Percentiles rank a stretch among this genome's conserved stretches.
Conservation (phyloP, 2,888 invertebrate species). For the Trichopoda pennipes region DNA sequence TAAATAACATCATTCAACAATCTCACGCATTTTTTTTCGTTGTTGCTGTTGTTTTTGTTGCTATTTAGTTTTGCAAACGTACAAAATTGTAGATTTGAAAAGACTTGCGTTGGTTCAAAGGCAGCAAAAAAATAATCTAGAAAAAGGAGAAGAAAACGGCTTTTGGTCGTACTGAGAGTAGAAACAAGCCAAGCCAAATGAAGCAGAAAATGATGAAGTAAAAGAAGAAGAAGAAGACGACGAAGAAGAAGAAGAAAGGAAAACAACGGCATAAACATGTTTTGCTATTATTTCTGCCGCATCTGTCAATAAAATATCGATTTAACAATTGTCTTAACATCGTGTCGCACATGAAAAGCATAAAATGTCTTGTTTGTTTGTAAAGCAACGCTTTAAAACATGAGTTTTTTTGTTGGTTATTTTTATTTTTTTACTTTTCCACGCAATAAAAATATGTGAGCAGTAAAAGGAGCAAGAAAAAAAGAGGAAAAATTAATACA, state of each 20-base stretch:
- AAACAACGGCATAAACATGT: conserved; percentile 66
- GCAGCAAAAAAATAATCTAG: conserved; percentile 33
- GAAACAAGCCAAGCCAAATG: conserved; percentile 13
- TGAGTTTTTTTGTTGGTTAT: conserved; percentile 5
- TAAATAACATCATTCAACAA: conserved; percentile 38
- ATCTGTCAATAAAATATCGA: conserved; percentile 71
- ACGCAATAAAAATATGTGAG: conserved; percentile 55
- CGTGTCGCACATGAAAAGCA: conserved; percentile 68
- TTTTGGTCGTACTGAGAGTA: conserved; percentile 30
- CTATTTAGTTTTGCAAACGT: conserved; percentile 7
- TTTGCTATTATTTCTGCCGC: conserved; percentile 68
- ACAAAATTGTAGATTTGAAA: conserved; percentile 42
- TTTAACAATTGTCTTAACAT: conserved; percentile 68
- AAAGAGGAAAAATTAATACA: conserved; percentile 50
- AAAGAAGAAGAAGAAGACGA: too few relatives aligned
- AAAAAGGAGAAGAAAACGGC: conserved; percentile 17
- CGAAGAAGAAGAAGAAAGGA: conserved; percentile 20
- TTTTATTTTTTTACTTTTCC: conserved; percentile 46
- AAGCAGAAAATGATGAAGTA: neutral
- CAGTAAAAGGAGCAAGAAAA: neutral
- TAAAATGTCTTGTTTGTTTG: conserved; percentile 68
- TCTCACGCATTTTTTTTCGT: conserved; percentile 60
- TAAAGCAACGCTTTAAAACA: conserved; percentile 60
- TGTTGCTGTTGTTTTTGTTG: conserved; percentile 8
- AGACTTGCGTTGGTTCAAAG: conserved; percentile 62